A percentile compares a stretch with the other conserved stretches of the same genome.
phyloP scores from a whole-genome alignment of 23 tunicate genomes.

The Styela clava region DNA sequence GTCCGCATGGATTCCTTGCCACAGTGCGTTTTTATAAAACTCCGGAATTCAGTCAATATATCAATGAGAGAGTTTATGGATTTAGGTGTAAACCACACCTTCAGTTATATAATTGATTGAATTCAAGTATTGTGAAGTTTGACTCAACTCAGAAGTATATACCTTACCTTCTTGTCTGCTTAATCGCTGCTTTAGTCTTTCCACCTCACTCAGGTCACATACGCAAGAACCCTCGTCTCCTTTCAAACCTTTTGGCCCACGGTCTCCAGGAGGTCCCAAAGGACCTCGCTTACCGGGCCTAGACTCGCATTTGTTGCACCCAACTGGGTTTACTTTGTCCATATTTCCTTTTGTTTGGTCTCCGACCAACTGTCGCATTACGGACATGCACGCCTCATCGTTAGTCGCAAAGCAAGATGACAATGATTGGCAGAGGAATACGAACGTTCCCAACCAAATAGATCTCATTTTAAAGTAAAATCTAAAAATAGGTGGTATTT shows the following conservation, averaged over 20 bases:
- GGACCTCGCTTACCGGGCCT: neutral
- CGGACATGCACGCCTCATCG: neutral
- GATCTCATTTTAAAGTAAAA: too few species aligned
- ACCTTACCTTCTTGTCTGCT: neutral
- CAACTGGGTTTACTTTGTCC: neutral
- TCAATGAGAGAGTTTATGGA: too few species aligned
- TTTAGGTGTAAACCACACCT: too few species aligned
- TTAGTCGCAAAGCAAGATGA: neutral
- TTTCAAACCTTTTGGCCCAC: neutral
- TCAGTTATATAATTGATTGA: too few species aligned
- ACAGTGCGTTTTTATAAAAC: too few species aligned
- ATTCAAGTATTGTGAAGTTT: too few species aligned
- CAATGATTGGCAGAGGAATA: too few species aligned
- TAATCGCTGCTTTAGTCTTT: neutral
- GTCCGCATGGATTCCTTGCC: too few species aligned
- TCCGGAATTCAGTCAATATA: too few species aligned
- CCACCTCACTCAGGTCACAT: neutral
- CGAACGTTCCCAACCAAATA: too few species aligned
- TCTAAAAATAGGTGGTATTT: too few species aligned
- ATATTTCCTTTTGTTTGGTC: neutral
- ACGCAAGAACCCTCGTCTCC: neutral
- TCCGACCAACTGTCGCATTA: neutral
- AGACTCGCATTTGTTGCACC: neutral
- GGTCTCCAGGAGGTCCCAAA: neutral
- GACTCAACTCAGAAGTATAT: neutral